Evolutionary conservation across 2,888 invertebrate species (phyloP).

Genomic region (Chalcis sispes): DNA sequence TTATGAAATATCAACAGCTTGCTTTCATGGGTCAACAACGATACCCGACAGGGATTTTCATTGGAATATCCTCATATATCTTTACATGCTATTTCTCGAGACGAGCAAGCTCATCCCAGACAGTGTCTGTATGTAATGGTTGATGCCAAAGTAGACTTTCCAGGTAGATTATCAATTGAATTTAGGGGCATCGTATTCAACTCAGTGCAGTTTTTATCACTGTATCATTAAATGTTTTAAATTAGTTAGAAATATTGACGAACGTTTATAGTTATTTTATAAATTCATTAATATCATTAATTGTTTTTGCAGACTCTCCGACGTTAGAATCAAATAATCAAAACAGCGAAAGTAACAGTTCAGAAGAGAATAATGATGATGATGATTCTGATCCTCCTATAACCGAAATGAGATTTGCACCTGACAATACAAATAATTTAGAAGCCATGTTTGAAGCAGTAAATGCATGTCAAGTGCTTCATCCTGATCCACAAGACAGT

Average conservation of each 20-base stretch:
- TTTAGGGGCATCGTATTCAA: constrained; percentile 5
- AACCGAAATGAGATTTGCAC: constrained; percentile 85
- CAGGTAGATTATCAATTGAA: constrained; percentile 72
- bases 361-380: constrained; percentile 76
- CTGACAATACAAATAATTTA: constrained; percentile 80
- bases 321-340: constrained; percentile 41
- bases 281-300: constrained; percentile 8
- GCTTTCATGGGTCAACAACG: constrained; percentile 80
- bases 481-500: constrained; percentile 86
- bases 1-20: constrained; percentile 74
- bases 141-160: constrained; percentile 81
- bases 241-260: neutral
- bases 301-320: constrained; percentile 30
- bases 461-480: constrained; percentile 86
- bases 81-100: constrained; percentile 86
- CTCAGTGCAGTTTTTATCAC: constrained; percentile 5
- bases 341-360: constrained; percentile 39
- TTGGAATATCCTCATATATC: constrained; percentile 85
- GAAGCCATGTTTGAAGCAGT: constrained; percentile 85
- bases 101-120: constrained; percentile 80
- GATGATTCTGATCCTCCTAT: constrained; percentile 79
- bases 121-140: constrained; percentile 86
- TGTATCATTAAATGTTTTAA: neutral
- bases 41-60: constrained; percentile 81
- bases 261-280: neutral